Percentiles rank a stretch among this genome's conserved stretches.
Conservation (phyloP, 2,888 invertebrate genomes). For the Tanytarsus gracilentus region DNA sequence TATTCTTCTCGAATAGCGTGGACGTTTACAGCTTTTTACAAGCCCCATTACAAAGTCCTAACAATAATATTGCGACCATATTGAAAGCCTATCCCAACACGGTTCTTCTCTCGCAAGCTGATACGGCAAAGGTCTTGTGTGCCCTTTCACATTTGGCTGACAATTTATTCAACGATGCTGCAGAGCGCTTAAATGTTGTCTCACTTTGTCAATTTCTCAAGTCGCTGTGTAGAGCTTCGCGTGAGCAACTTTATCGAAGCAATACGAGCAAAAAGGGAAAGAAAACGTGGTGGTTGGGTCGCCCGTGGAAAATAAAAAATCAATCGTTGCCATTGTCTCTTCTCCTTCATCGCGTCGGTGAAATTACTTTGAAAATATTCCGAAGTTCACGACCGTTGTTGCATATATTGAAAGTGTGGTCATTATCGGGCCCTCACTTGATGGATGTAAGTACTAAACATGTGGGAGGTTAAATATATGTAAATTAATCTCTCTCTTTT, state of each 20-base stretch:
- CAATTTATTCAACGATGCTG: conserved; percentile 80
- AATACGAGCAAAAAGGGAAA: conserved; percentile 44
- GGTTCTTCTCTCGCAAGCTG: conserved; percentile 61
- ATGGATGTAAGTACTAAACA: conserved; percentile 74
- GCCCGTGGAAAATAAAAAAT: conserved; percentile 42
- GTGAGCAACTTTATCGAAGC: conserved; percentile 53
- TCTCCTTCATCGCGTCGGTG: conserved; percentile 74
- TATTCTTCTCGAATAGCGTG: conserved; percentile 49
- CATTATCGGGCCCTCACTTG: conserved; percentile 82
- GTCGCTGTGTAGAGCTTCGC: conserved; percentile 77
- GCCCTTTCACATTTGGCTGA: conserved; percentile 84
- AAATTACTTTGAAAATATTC: conserved; percentile 78
- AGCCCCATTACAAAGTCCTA: conserved; percentile 56
- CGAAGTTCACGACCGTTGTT: conserved; percentile 78
- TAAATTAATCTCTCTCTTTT: conserved; percentile 32
- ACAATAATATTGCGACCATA: conserved; percentile 44
- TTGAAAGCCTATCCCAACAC: conserved; percentile 42
- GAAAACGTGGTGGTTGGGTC: conserved; percentile 43
- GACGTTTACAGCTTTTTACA: conserved; percentile 79
- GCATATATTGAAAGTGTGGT: conserved; percentile 89
- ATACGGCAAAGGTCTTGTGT: conserved; percentile 82
- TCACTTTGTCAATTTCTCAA: conserved; percentile 74
- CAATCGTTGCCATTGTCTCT: conserved; percentile 48
- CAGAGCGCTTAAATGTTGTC: conserved; percentile 74
- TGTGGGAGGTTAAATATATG: too few species aligned